phyloP scores from a whole-genome alignment of 2,888 invertebrate genomes.

The Dinocampus coccinellae region DNA sequence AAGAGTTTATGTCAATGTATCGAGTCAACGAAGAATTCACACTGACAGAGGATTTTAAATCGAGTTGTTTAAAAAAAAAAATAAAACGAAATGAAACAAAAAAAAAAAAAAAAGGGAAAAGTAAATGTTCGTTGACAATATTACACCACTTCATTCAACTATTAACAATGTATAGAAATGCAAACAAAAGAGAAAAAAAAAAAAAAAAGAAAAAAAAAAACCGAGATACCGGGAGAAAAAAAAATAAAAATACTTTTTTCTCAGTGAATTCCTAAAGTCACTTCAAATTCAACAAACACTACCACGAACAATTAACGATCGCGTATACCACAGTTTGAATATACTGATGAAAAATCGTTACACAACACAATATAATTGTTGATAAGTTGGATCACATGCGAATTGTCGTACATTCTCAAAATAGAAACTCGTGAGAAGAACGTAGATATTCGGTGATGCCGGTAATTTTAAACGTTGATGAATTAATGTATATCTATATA shows the following conservation, averaged over 20 bases:
- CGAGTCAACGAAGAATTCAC: too few relatives aligned
- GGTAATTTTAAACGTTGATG: background rate
- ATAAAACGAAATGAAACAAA: too few relatives aligned
- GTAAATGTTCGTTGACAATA: too few relatives aligned
- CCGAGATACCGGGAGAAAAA: background rate
- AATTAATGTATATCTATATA: too few relatives aligned
- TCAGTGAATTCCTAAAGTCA: background rate
- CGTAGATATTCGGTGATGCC: background rate
- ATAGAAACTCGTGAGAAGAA: background rate
- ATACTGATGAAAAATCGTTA: conserved; percentile 24
- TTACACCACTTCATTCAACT: too few relatives aligned
- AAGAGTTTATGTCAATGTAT: too few relatives aligned
- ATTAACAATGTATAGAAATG: too few relatives aligned
- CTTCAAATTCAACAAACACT: conserved; percentile 12
- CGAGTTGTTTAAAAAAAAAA: too few relatives aligned
- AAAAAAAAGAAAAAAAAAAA: background rate
- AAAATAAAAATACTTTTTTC: background rate
- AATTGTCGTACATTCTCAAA: conserved; percentile 34
- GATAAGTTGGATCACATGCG: conserved; percentile 17
- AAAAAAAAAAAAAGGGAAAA: too few relatives aligned
- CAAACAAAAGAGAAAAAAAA: background rate
- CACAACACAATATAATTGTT: conserved; percentile 30
- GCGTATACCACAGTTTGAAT: conserved; percentile 13
- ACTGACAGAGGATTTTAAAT: too few relatives aligned
- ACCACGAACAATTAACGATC: conserved; percentile 14